Conservation (phyloP, 1,140 invertebrate species). For the Dermatophagoides farinae region DNA sequence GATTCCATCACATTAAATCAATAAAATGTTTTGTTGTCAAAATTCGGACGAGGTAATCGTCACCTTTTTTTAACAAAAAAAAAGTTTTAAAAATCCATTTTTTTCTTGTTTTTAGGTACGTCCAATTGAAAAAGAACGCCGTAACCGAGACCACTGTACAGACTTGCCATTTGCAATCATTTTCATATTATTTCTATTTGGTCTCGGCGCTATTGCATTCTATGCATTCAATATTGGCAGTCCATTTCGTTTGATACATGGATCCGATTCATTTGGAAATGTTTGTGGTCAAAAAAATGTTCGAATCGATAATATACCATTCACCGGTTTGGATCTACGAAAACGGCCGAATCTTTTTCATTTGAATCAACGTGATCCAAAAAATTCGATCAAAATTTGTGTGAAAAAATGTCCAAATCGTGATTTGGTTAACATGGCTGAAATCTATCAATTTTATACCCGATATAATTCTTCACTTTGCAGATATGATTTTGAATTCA, state of each 20-base stretch:
- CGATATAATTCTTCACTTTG: constrained; percentile 49
- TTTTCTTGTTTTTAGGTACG: not conserved
- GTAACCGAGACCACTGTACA: not conserved
- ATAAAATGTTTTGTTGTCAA: not conserved
- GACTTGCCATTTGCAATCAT: not conserved
- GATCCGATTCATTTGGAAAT: constrained; percentile 88
- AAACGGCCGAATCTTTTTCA: constrained; percentile 59
- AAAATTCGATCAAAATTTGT: constrained; percentile 60
- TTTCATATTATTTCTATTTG: not conserved
- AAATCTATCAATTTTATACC: constrained; percentile 50
- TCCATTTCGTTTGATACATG: constrained; percentile 63
- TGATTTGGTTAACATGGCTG: constrained; percentile 37
- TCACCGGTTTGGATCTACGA: constrained; percentile 56
- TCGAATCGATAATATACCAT: constrained; percentile 44
- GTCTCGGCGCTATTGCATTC: constrained; percentile 37
- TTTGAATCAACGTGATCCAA: constrained; percentile 51
- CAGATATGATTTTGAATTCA: constrained; percentile 41
- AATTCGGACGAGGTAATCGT: not conserved
- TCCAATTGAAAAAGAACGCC: too few relatives aligned
- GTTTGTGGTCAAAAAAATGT: constrained; percentile 66
- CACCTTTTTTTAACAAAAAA: not conserved
- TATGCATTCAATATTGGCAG: constrained; percentile 76
- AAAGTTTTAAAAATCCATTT: not conserved
- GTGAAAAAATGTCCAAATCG: constrained; percentile 61
- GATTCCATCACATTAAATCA: not conserved